These are phyloP conservation scores for Myripristis murdjan DNA, from an alignment of 2,797 vertebrate genomes.

Conservation along the genomic window DNA sequence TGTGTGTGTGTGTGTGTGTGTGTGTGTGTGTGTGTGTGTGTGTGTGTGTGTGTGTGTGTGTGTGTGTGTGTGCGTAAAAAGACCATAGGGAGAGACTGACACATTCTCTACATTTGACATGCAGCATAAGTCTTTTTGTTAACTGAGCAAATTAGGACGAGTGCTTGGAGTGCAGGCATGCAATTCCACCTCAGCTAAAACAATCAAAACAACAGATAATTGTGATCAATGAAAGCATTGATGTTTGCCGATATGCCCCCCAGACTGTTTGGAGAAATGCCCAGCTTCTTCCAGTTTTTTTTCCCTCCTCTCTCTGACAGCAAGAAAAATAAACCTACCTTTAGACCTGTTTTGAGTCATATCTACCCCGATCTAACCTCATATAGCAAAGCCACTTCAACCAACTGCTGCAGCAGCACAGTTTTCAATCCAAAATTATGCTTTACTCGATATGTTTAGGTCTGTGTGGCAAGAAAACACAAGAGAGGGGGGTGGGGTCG, in stretches of 20 bases:
- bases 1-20: background rate
- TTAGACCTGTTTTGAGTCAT: background rate
- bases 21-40: too few relatives aligned
- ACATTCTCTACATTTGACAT: slow-evolving; percentile 28
- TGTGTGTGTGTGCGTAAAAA: background rate
- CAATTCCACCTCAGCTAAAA: slow-evolving; percentile 3
- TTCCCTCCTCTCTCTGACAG: slow-evolving; percentile 10
- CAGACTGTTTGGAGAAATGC: slow-evolving; percentile 26
- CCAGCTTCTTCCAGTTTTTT: slow-evolving; percentile 11
- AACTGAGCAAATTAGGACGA: slow-evolving; percentile 22
- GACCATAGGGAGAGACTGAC: slow-evolving; percentile 14
- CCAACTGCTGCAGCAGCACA: slow-evolving; percentile 10
- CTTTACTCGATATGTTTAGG: slow-evolving; percentile 15
- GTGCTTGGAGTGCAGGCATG: background rate
- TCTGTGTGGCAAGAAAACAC: background rate
- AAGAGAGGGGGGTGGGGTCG: background rate
- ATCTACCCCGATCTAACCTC: slow-evolving; percentile 3
- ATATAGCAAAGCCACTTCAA: slow-evolving; percentile 35
- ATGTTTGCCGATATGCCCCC: slow-evolving; percentile 11
- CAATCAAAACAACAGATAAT: background rate
- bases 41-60: too few relatives aligned
- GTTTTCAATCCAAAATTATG: slow-evolving; percentile 35
- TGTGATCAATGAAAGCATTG: slow-evolving; percentile 28
- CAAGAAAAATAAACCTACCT: background rate
- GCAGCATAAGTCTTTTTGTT: slow-evolving; percentile 15